Conservation (phyloP, 2,797 vertebrate species). For the Muscicapa striata region DNA sequence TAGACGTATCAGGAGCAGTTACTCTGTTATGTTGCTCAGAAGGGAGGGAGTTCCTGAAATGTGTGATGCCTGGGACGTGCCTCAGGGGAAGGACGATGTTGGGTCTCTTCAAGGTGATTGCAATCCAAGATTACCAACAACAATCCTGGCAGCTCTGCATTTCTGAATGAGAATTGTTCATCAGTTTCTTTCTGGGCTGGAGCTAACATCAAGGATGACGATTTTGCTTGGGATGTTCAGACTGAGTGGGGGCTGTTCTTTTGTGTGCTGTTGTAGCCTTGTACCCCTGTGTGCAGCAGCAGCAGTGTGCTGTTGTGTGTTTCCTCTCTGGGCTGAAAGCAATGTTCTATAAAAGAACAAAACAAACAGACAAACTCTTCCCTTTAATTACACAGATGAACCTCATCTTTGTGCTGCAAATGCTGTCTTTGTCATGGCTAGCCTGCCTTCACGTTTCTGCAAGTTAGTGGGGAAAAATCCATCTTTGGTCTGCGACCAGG, state of each 20-base stretch:
- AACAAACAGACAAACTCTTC: not conserved
- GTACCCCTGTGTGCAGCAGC: not conserved
- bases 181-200: not conserved
- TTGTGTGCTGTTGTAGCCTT: not conserved
- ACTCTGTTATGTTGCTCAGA: not conserved
- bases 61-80: not conserved
- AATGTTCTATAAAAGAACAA: not conserved
- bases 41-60: not conserved
- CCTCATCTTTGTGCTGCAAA: not conserved
- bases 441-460: not conserved
- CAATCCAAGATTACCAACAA: not conserved
- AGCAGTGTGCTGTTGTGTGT: not conserved
- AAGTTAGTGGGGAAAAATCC: not conserved
- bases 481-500: rapidly evolving
- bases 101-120: not conserved
- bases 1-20: not conserved
- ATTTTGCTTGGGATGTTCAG: not conserved
- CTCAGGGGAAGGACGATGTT: rapidly evolving
- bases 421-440: not conserved
- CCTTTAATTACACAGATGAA: not conserved
- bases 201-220: not conserved
- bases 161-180: not conserved
- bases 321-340: not conserved
- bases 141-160: not conserved
- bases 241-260: not conserved